These are phyloP conservation scores for Habrosyne pyritoides DNA, from an alignment of 2,888 invertebrate species.

Conservation along the genomic window DNA sequence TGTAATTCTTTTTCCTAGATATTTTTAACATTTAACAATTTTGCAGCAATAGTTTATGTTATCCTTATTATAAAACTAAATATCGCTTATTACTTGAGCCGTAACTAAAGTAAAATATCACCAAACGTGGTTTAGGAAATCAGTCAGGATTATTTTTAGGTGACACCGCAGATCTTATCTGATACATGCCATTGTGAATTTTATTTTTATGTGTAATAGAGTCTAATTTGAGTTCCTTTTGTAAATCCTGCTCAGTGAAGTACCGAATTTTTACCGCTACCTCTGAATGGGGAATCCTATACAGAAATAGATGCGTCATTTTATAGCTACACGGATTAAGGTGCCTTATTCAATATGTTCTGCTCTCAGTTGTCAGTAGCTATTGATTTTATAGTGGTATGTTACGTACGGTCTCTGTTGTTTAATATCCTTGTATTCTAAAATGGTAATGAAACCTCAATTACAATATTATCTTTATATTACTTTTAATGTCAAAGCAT, in stretches of 20 bases:
- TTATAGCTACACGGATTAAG: slow-evolving; percentile 11
- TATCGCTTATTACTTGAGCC: neutral
- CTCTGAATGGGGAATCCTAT: slow-evolving; percentile 32
- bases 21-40: too few species aligned
- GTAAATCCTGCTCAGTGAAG: slow-evolving; percentile 9
- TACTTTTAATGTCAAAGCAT: too few species aligned
- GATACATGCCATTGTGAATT: slow-evolving; percentile 4
- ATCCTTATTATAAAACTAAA: too few species aligned
- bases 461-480: too few species aligned
- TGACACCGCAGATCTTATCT: slow-evolving; percentile 6
- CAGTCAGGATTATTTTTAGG: neutral
- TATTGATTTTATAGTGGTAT: neutral
- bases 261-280: slow-evolving; percentile 26
- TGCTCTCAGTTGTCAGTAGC: neutral
- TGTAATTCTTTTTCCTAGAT: too few species aligned
- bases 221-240: neutral
- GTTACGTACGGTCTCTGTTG: neutral
- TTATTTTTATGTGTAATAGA: neutral
- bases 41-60: too few species aligned
- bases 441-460: too few species aligned
- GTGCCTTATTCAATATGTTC: neutral
- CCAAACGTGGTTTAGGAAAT: slow-evolving; percentile 1
- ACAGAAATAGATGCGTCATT: slow-evolving; percentile 31
- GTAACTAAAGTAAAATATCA: neutral
- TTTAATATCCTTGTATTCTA: too few species aligned